Base-by-base conservation (phyloP, 2,888 invertebrate genomes). In the Mongoloraphidia duomilia region DNA sequence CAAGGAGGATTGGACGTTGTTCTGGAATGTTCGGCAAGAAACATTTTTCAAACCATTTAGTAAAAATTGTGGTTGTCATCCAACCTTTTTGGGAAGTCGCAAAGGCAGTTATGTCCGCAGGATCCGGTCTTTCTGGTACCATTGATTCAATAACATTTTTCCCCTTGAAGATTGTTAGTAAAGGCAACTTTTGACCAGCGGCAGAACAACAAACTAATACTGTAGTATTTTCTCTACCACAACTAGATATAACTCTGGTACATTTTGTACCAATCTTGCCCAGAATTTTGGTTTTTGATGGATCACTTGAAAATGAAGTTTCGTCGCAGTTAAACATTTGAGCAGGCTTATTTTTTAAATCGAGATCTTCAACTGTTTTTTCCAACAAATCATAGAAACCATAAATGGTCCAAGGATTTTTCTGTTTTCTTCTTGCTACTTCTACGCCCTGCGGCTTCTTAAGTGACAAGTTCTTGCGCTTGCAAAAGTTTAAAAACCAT, bases 201-300 rank as follows among this genome's bases (percentile, higher is more conserved):
- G 50, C 40, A 52, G 46, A 46, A 34, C 50, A 45, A 44, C 41
- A 46, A 26, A 50, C 45, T 37, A 51, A 44, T 13, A 54, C 43
- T 12, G 51, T 46, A 45, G 34, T 50, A 39, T 49, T 52, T 43
- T 50, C 46, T 40, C 50, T 46, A 12, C 52, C 49, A 8, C 38
- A 39, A 35, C 41, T 42, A 33, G 44, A 45, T 46, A 39, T 50
- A 13, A 38, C 48, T 48, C 48, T 49, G 34, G 36, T 42, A 41
- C 46, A 41, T 33, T 14, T 36, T 50, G 41, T 17, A 37, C 44
- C 49, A 26, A 42, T 49, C 39, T 38, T 38, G 5, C 50, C 50
- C 12, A 53, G 49, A 44, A 53, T 45, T 46, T 50, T 54, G 12
- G 50, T 53, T 46, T 53, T 50, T 26, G 42, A 49, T 14, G 49